A percentile compares a stretch with the other conserved stretches of the same genome.
Conservation (phyloP, 2,797 vertebrate genomes). For the Neomorphus geoffroyi region DNA sequence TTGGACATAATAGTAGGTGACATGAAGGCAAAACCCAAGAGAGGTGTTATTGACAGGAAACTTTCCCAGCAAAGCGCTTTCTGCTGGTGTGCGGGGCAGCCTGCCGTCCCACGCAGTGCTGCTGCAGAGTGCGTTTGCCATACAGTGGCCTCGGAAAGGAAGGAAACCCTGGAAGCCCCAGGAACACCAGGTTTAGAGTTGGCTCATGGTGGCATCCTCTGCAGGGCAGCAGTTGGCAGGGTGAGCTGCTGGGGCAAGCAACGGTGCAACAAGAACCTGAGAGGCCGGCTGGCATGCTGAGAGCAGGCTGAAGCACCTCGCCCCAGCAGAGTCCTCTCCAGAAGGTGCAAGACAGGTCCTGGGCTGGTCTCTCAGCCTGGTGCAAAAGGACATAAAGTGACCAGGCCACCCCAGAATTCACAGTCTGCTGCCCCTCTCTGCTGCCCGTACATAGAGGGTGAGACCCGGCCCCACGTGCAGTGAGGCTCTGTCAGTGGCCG, state of each 20-base stretch:
- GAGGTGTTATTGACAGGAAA: not conserved
- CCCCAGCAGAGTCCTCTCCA: not conserved
- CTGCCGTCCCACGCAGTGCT: not conserved
- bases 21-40: not conserved
- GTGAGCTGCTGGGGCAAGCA: not conserved
- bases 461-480: fast-evolving
- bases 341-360: not conserved
- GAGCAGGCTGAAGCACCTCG: fast-evolving
- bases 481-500: not conserved
- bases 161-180: fast-evolving
- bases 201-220: not conserved
- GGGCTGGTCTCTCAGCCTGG: fast-evolving
- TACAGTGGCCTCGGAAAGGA: fast-evolving
- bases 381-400: fast-evolving
- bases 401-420: not conserved
- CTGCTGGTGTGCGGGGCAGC: not conserved
- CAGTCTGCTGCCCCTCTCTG: fast-evolving
- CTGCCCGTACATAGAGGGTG: not conserved
- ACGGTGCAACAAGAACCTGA: fast-evolving
- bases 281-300: not conserved
- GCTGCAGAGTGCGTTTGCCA: not conserved
- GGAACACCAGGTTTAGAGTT: not conserved
- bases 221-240: not conserved
- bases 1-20: not conserved
- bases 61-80: not conserved